Base-by-base conservation (phyloP, 2,888 invertebrate genomes). In the Ophion ellenae region DNA sequence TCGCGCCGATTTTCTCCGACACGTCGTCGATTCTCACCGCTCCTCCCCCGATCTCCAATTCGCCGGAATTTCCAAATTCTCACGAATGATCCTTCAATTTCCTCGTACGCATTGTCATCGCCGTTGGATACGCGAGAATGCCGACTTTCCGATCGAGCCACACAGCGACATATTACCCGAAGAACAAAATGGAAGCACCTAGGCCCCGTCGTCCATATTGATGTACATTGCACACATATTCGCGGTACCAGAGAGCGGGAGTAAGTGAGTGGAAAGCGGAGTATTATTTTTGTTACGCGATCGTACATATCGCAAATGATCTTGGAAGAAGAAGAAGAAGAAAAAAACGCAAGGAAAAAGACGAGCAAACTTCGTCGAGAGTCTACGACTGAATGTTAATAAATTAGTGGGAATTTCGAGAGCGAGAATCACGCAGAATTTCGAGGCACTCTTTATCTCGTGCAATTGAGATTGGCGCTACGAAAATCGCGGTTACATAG, bases 221-320 rank as follows among this genome's bases (percentile, higher is more conserved):
- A 64, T 71, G 64, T 71, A 59, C 45, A 36, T 74, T 63, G 59
- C 61, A 77, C 61, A 69, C 59, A 67, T 78, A 73, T 81, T 76
- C 78, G 69, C 79, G 84, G 81, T 84, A 85, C 70, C 85, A 85
- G 81, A 74, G 59, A 67, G 36, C 70, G 74, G 78, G 69, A 77
- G 70, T 82, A 40, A 47, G 28, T 4, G 81, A 74, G 71, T 20
- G 81, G 64, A 81, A 45, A 63, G 71, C 66, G 67, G 74, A 86
- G 80, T 83, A 83, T 85, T 88, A 88, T 88, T 88, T 88, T 88
- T 87, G 86, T 88, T 88, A 86, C 86, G 86, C 87, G 87, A 82
- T 81, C 63, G n/a, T 74, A 83, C 85, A 67, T 64, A 87, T 88
- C 87, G 88, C 73, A 67, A 85, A 74, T 81, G 86, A 87, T 86